These are phyloP conservation scores for Diarsia mendica DNA, from an alignment of 2,888 invertebrate genomes.

Conservation along the genomic window DNA sequence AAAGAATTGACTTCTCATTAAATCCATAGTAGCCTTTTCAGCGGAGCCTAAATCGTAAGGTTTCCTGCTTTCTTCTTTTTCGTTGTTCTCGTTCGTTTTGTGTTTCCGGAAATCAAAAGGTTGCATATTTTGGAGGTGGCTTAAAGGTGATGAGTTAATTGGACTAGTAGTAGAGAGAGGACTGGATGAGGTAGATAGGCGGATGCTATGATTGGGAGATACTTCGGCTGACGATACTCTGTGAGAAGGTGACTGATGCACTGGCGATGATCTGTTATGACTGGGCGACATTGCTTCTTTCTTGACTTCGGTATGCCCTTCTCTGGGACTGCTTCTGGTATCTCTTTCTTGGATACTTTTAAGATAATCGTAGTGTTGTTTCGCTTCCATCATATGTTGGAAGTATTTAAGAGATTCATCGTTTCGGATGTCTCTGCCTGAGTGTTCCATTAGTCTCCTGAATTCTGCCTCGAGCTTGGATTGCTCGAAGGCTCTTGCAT, in stretches of 20 bases:
- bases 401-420: constrained; percentile 86
- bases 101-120: constrained; percentile 97
- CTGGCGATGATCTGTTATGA: constrained; percentile 78
- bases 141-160: constrained; percentile 94
- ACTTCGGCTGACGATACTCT: constrained; percentile 82
- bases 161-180: constrained; percentile 90
- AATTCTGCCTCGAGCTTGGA: constrained; percentile 90
- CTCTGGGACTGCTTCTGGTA: constrained; percentile 66
- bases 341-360: constrained; percentile 86
- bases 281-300: constrained; percentile 81
- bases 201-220: constrained; percentile 84
- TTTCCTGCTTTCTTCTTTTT: constrained; percentile 86
- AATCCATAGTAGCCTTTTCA: constrained; percentile 89
- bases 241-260: constrained; percentile 77
- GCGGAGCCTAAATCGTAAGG: constrained; percentile 82
- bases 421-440: constrained; percentile 85
- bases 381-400: constrained; percentile 87
- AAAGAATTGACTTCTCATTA: constrained; percentile 92
- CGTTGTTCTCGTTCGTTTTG: constrained; percentile 78
- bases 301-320: constrained; percentile 75
- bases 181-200: constrained; percentile 87
- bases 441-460: constrained; percentile 90
- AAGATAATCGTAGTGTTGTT: constrained; percentile 84
- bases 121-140: constrained; percentile 98
- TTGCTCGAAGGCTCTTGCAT: constrained; percentile 84